A percentile compares a stretch with the other conserved stretches of the same genome.
phyloP scores from a whole-genome alignment of 2,797 vertebrate genomes.

The Pygocentrus nattereri region DNA sequence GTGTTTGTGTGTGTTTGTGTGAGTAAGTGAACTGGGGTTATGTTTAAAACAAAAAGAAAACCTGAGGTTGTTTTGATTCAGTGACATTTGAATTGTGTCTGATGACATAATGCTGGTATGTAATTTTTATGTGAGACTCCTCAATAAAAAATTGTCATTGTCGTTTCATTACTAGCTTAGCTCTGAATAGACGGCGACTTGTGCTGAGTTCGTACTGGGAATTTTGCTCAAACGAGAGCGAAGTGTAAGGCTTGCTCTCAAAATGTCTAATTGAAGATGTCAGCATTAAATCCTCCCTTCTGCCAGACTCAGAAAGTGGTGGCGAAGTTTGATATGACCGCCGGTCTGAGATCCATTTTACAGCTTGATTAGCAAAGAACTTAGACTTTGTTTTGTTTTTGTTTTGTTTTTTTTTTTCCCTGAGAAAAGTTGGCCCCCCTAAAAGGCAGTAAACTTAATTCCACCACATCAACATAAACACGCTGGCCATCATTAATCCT shows the following conservation, averaged over 20 bases:
- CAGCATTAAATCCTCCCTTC: background rate
- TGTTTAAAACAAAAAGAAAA: too few relatives aligned
- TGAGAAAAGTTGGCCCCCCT: conserved; percentile 2
- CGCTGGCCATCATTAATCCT: conserved; percentile 58
- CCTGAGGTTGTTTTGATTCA: too few relatives aligned
- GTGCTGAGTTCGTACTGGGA: conserved; percentile 17
- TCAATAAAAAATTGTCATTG: too few relatives aligned
- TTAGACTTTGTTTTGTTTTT: background rate
- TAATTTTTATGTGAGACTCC: too few relatives aligned
- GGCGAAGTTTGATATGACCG: too few relatives aligned
- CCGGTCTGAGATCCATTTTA: background rate
- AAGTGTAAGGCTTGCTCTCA: background rate
- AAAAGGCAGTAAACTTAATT: conserved; percentile 37
- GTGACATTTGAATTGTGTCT: too few relatives aligned
- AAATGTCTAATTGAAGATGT: background rate
- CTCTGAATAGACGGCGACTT: conserved; percentile 35
- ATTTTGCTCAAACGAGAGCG: conserved; percentile 26
- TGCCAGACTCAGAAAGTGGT: too few relatives aligned
- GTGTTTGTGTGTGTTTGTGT: too few relatives aligned
- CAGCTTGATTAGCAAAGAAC: background rate
- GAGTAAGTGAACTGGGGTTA: too few relatives aligned
- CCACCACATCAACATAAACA: conserved; percentile 51
- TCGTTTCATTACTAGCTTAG: conserved; percentile 36
- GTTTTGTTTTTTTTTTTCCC: background rate
- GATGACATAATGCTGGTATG: too few relatives aligned